These are phyloP conservation scores for Neogobius melanostomus DNA, from an alignment of 2,113 vertebrate species.

Conservation along the genomic window DNA sequence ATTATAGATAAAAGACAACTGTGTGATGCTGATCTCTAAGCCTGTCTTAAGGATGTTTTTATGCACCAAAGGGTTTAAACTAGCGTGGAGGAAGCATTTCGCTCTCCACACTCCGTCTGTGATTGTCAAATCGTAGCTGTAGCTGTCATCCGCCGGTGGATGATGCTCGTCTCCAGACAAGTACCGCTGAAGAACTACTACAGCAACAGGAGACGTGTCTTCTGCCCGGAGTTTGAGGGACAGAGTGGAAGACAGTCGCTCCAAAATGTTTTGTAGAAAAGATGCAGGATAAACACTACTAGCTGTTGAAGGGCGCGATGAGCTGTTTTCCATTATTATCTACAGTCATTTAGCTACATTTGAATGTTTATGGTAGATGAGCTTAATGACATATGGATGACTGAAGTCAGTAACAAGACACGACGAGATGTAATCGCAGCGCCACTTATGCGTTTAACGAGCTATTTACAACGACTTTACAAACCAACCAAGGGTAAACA, in stretches of 20 bases:
- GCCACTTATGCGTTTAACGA: neutral
- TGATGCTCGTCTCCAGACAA: slow-evolving; percentile 8
- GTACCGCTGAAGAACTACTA: slow-evolving; percentile 57
- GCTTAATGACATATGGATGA: neutral
- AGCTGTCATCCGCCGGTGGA: slow-evolving; percentile 22
- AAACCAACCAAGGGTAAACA: slow-evolving; percentile 10
- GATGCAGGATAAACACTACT: slow-evolving; percentile 9
- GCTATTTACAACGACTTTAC: neutral
- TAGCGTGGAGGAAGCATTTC: slow-evolving; percentile 76
- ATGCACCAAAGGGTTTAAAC: slow-evolving; percentile 74
- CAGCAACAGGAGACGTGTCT: slow-evolving; percentile 41
- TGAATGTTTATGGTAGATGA: slow-evolving; percentile 26
- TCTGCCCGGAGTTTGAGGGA: slow-evolving; percentile 17
- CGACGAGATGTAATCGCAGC: too few species aligned
- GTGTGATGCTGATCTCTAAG: slow-evolving; percentile 62
- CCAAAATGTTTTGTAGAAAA: slow-evolving; percentile 51
- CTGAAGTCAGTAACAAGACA: neutral
- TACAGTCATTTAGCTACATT: neutral
- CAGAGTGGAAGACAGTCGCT: slow-evolving; percentile 39
- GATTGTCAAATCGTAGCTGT: slow-evolving; percentile 78
- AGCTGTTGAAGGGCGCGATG: slow-evolving; percentile 25
- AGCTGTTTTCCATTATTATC: slow-evolving; percentile 41
- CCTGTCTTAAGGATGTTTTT: slow-evolving; percentile 79
- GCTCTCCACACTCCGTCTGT: slow-evolving; percentile 74
- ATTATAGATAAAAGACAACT: slow-evolving; percentile 78